These are phyloP conservation scores for Halichondria panicea DNA, from an alignment of 37 sponge, comb jelly and placozoan species.

Conservation along the genomic window DNA sequence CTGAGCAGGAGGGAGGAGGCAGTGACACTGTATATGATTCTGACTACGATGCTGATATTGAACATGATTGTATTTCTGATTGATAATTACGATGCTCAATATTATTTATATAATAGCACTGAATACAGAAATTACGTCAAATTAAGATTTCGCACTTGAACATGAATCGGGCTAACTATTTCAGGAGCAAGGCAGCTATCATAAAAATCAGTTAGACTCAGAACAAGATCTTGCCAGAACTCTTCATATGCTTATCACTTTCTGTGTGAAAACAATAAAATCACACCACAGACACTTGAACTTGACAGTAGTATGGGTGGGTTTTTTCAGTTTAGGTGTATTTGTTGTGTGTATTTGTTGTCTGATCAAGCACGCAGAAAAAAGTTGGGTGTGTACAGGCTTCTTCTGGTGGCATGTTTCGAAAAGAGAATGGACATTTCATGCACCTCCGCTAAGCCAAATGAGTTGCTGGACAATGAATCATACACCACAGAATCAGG, in stretches of 20 bases:
- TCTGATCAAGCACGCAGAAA: background rate
- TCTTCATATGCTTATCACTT: conserved; percentile 24
- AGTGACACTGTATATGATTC: no score
- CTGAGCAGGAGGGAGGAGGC: no score
- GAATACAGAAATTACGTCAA: no score
- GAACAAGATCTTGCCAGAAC: conserved; percentile 22
- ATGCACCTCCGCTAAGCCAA: conserved; percentile 49
- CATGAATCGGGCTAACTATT: background rate
- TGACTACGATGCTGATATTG: no score
- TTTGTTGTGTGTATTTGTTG: background rate
- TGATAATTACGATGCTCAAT: no score
- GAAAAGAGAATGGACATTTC: conserved; percentile 32
- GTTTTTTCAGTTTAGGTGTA: no score
- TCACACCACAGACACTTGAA: conserved; percentile 52
- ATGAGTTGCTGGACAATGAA: conserved; percentile 28
- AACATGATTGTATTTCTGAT: no score
- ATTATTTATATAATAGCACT: no score
- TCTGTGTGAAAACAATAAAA: conserved; percentile 38
- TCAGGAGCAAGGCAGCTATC: background rate
- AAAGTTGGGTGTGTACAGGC: conserved; percentile 15
- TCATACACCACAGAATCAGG: conserved; percentile 71
- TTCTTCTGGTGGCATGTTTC: background rate
- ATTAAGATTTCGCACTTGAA: no score
- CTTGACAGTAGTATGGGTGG: conserved; percentile 37
- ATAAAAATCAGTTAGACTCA: conserved; percentile 4